phyloP scores from a whole-genome alignment of 2,113 vertebrate genomes.

The Eudorcas thomsonii region DNA sequence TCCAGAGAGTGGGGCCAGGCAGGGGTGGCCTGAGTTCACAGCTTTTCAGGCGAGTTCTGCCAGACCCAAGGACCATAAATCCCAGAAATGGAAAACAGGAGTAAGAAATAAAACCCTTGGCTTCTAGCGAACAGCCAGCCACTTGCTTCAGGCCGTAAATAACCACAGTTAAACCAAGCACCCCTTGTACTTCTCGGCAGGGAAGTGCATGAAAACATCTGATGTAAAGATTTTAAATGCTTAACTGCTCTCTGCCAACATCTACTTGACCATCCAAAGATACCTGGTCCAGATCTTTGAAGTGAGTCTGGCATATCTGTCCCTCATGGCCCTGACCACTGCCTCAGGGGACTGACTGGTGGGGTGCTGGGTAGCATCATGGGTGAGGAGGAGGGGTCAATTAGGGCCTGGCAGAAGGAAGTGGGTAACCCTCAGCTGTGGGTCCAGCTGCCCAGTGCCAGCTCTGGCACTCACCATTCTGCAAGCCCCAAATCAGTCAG shows the following conservation, averaged over 20 bases:
- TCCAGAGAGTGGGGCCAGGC: neutral
- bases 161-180: slow-evolving; percentile 67
- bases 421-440: neutral
- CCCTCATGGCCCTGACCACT: no score
- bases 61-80: slow-evolving; percentile 58
- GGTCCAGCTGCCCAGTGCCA: neutral
- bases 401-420: neutral
- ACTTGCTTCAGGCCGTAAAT: slow-evolving; percentile 66
- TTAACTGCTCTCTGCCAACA: slow-evolving; percentile 34
- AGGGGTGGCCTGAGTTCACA: neutral
- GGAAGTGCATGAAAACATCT: slow-evolving; percentile 50
- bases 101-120: slow-evolving; percentile 67
- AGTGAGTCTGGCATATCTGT: neutral
- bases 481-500: neutral
- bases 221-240: slow-evolving; percentile 54
- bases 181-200: slow-evolving; percentile 43
- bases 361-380: neutral
- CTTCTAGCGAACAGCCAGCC: slow-evolving; percentile 51
- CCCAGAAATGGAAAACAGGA: slow-evolving; percentile 67
- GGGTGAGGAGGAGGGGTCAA: neutral
- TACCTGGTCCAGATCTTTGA: neutral
- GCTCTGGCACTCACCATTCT: neutral
- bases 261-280: slow-evolving; percentile 37
- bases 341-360: neutral
- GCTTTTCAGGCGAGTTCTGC: slow-evolving; percentile 13